These are phyloP conservation scores for Odocoileus hemionus DNA, from an alignment of 2,113 vertebrate genomes.

Conservation along the genomic window DNA sequence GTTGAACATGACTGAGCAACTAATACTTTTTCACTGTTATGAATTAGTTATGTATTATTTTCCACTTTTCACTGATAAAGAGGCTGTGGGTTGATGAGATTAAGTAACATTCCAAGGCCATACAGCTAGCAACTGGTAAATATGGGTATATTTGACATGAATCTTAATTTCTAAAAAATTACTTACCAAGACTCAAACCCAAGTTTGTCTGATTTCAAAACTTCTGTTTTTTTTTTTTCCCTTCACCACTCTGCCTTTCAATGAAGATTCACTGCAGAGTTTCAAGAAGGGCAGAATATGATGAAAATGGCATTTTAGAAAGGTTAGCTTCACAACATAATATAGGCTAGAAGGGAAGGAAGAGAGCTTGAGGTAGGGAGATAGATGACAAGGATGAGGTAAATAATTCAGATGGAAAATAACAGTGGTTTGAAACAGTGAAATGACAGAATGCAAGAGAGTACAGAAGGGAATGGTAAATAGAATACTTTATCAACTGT, in stretches of 20 bases:
- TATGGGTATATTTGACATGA: background rate
- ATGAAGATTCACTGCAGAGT: background rate
- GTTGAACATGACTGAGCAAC: background rate
- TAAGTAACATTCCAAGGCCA: background rate
- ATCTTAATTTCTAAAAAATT: slow-evolving; percentile 4
- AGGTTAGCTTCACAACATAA: background rate
- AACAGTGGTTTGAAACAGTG: background rate
- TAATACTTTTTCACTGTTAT: background rate
- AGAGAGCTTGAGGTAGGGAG: background rate
- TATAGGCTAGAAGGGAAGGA: background rate
- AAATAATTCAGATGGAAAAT: background rate
- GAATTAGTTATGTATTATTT: background rate
- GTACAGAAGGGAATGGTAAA: background rate
- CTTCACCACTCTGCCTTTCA: background rate
- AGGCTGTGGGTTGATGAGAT: background rate
- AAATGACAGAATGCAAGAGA: background rate
- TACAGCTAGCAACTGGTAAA: background rate
- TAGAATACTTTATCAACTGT: background rate
- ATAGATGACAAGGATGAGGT: background rate
- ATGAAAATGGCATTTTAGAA: background rate
- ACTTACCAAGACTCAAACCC: background rate
- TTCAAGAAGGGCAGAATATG: background rate
- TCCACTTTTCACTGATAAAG: background rate
- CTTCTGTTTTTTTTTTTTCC: background rate
- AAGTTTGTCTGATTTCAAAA: background rate